phyloP scores from a whole-genome alignment of 2,797 vertebrate genomes.

The Synaphobranchus kaupii region DNA sequence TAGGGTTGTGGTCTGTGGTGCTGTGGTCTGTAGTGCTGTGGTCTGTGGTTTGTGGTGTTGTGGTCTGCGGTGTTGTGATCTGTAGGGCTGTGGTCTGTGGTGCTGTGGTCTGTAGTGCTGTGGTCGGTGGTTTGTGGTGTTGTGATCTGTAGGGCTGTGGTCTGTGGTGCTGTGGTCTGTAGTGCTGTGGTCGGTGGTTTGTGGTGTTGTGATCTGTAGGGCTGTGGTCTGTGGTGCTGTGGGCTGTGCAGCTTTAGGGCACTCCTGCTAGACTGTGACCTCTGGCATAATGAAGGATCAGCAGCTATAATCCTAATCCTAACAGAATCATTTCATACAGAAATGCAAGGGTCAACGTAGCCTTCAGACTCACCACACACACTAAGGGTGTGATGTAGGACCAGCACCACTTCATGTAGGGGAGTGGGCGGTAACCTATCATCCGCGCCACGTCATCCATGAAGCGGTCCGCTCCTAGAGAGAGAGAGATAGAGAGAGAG shows the following conservation, averaged over 20 bases:
- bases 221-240: not conserved
- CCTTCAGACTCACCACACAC: constrained; percentile 73
- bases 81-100: too few species aligned
- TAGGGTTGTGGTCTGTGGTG: too few species aligned
- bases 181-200: too few species aligned
- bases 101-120: too few species aligned
- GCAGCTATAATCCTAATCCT: not conserved
- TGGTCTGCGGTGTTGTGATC: too few species aligned
- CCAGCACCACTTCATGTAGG: constrained; percentile 88
- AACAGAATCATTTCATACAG: not conserved
- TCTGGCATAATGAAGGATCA: not conserved
- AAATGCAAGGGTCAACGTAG: not conserved
- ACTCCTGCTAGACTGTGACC: not conserved
- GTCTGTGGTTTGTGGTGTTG: too few species aligned
- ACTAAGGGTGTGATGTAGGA: constrained; percentile 78
- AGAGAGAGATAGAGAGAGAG: not conserved
- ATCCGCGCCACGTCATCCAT: constrained; percentile 82
- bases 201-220: not conserved
- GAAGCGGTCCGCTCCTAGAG: constrained; percentile 77
- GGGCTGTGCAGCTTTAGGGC: not conserved
- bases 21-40: too few species aligned
- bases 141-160: too few species aligned
- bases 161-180: too few species aligned
- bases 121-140: too few species aligned
- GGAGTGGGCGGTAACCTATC: constrained; percentile 81